Conservation (phyloP, 1,140 invertebrate genomes). For the Temnothorax nylanderi region DNA sequence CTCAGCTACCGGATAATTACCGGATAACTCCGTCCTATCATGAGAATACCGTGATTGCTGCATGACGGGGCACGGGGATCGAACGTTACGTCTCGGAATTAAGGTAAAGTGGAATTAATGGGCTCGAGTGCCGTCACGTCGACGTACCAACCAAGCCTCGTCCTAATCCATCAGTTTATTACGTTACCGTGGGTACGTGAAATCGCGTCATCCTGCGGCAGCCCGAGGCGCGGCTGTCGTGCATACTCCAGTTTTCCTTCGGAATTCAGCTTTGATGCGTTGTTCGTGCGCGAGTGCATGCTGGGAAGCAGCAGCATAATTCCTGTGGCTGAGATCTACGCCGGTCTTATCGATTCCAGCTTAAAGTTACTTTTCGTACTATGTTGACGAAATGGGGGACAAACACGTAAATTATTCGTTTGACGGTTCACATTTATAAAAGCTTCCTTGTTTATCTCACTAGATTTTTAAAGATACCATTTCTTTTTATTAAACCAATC, state of each 20-base stretch:
- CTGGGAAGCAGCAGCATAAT: slow-evolving; percentile 55
- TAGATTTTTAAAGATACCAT: neutral
- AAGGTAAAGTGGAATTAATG: slow-evolving; percentile 75
- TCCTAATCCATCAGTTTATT: slow-evolving; percentile 75
- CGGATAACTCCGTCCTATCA: slow-evolving; percentile 24
- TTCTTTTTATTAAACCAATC: slow-evolving; percentile 7
- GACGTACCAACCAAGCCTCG: slow-evolving; percentile 68
- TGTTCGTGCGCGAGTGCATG: slow-evolving; percentile 18
- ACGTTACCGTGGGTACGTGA: slow-evolving; percentile 67
- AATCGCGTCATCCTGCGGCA: slow-evolving; percentile 55
- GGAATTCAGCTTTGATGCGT: slow-evolving; percentile 61
- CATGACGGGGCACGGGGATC: slow-evolving; percentile 52
- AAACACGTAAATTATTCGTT: neutral
- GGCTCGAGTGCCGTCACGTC: slow-evolving; percentile 70
- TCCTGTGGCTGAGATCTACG: slow-evolving; percentile 34
- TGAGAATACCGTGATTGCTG: slow-evolving; percentile 53
- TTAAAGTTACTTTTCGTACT: neutral
- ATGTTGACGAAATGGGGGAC: neutral
- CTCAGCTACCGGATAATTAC: slow-evolving; percentile 26
- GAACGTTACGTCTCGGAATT: slow-evolving; percentile 65
- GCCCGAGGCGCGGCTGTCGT: slow-evolving; percentile 20
- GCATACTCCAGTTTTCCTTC: slow-evolving; percentile 65
- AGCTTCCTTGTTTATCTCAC: neutral
- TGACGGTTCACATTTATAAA: neutral
- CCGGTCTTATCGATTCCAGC: slow-evolving; percentile 17